Evolutionary conservation across 2,888 invertebrate genomes (phyloP).

Genomic region (Napeogenes sylphis): DNA sequence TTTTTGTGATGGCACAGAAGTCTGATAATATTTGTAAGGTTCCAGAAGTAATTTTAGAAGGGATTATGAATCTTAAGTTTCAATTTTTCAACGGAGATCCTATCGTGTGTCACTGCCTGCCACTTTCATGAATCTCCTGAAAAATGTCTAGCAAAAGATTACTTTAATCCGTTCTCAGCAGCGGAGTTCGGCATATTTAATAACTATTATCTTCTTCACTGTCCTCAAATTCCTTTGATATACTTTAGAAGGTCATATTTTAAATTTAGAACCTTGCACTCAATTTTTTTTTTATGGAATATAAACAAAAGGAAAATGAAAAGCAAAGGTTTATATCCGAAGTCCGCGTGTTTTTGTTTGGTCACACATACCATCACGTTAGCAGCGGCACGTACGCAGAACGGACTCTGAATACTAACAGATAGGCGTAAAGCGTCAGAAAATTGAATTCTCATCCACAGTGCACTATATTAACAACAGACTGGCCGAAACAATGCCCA

Average conservation of each 20-base stretch:
- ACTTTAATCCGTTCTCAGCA: slow-evolving; percentile 57
- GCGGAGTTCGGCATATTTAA: slow-evolving; percentile 65
- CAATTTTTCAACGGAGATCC: slow-evolving; percentile 51
- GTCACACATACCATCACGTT: slow-evolving; percentile 56
- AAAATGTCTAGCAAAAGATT: slow-evolving; percentile 62
- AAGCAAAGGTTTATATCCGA: slow-evolving; percentile 51
- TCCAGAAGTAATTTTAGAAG: slow-evolving; percentile 42
- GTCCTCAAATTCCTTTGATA: slow-evolving; percentile 37
- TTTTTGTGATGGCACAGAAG: background rate
- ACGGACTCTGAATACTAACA: slow-evolving; percentile 58
- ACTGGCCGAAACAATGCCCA: slow-evolving; percentile 62
- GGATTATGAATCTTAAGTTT: slow-evolving; percentile 56
- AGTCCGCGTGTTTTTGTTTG: slow-evolving; percentile 59
- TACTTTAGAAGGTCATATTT: no score
- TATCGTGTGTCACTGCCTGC: slow-evolving; percentile 47
- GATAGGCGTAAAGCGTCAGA: slow-evolving; percentile 46
- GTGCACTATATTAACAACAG: slow-evolving; percentile 52
- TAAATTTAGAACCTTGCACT: no score
- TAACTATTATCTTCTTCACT: slow-evolving; percentile 62
- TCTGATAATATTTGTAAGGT: background rate
- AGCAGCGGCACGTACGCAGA: slow-evolving; percentile 50
- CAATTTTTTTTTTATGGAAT: no score
- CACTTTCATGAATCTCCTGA: slow-evolving; percentile 49
- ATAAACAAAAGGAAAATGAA: slow-evolving; percentile 31
- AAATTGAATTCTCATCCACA: slow-evolving; percentile 64